Base-by-base conservation (phyloP, 37 sponge, comb jelly and placozoan genomes). In the Dysidea cf. avara region DNA sequence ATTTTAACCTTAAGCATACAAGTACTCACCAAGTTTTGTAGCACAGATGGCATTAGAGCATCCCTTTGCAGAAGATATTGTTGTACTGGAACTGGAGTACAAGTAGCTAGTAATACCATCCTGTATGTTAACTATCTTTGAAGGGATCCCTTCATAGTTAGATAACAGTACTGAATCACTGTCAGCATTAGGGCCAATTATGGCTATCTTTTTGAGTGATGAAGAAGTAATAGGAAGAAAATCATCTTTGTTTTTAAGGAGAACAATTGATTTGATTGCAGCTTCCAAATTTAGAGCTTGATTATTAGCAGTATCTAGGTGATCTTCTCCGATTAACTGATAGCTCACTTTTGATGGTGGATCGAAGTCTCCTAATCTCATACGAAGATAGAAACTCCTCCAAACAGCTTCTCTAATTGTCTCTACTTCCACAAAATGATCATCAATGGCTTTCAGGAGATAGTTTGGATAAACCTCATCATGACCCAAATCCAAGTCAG, bases 311-410 rank as follows among this genome's bases (percentile, higher is more conserved):
- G n/a, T n/a, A n/a, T n/a, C 65, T 3, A 87, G 69, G 31, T 64
- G 77, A 24, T 37, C 56, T 33, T 56, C 69, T 24, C 66, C 65
- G 16, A 87, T 75, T 18, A 12, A 39, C 78, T 87, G 88, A 30
- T 78, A 83, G 11, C 72, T 43, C 0, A 69, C 79, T 62, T 56
- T 64, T 21, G 64, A 75, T 2, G 52, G 74, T 29, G 84, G 89
- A 58, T 88, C 89, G 74, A 88, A 88, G 52, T 88, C 89, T 0
- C 89, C 89, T 13, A 87, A 30, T 9, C 72, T n/a, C n/a, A n/a
- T n/a, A n/a, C n/a, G n/a, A n/a, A n/a, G n/a, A n/a, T n/a, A n/a
- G n/a, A n/a, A n/a, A n/a, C n/a, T n/a, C n/a, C n/a, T n/a, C n/a
- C n/a, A n/a, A n/a, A n/a, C n/a, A n/a, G n/a, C n/a, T n/a, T n/a